These are phyloP conservation scores for Protophormia terraenovae DNA, from an alignment of 2,888 invertebrate genomes.

Conservation along the genomic window DNA sequence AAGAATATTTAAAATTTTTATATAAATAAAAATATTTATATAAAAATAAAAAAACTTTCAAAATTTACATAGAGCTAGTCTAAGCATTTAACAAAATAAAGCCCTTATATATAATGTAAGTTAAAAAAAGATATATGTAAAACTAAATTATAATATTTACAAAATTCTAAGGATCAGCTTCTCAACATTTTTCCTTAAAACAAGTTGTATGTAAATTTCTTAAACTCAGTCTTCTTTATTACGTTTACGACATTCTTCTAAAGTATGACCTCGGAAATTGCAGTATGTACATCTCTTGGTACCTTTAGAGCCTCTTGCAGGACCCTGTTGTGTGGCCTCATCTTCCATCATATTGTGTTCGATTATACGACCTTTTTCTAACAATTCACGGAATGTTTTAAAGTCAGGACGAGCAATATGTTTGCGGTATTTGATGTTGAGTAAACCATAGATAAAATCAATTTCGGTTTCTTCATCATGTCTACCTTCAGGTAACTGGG, in stretches of 20 bases:
- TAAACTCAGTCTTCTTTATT: not conserved
- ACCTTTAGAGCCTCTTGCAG: not conserved
- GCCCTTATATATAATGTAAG: too few relatives aligned
- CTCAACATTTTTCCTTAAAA: too few relatives aligned
- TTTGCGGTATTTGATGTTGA: conserved; percentile 74
- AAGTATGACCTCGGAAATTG: not conserved
- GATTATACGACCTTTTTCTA: conserved; percentile 74
- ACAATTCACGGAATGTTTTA: conserved; percentile 74
- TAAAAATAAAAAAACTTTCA: conserved; percentile 31
- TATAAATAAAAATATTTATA: conserved; percentile 45
- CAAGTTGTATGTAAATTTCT: too few relatives aligned
- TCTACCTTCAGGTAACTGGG: conserved; percentile 74
- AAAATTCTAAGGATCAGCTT: too few relatives aligned
- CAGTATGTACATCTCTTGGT: not conserved
- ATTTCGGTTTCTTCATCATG: conserved; percentile 71
- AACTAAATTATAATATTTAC: too few relatives aligned
- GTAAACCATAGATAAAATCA: conserved; percentile 76
- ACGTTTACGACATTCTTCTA: not conserved
- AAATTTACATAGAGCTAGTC: conserved; percentile 40
- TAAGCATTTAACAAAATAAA: too few relatives aligned
- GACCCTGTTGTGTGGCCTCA: not conserved
- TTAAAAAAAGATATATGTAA: too few relatives aligned
- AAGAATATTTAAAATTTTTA: conserved; percentile 45
- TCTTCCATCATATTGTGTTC: not conserved
- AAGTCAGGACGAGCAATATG: conserved; percentile 75